These are phyloP conservation scores for Gephyroberyx darwinii DNA, from an alignment of 2,797 vertebrate species.

Conservation along the genomic window DNA sequence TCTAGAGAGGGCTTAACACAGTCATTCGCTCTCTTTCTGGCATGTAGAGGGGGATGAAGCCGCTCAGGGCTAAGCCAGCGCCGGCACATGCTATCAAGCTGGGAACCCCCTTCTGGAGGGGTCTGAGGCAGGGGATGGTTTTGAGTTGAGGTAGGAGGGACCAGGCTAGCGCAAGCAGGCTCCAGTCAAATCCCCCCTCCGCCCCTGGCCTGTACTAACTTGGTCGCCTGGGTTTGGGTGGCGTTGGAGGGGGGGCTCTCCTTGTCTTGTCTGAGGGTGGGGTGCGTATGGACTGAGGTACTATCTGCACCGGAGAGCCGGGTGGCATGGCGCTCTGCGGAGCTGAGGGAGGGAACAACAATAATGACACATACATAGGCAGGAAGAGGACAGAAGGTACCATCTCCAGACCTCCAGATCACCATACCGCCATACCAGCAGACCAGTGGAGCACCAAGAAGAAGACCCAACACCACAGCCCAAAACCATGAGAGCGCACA, in stretches of 20 bases:
- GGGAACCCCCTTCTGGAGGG: slow-evolving; percentile 20
- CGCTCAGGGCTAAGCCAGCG: slow-evolving; percentile 65
- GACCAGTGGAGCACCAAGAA: not conserved
- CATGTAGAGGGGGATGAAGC: slow-evolving; percentile 47
- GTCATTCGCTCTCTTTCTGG: slow-evolving; percentile 42
- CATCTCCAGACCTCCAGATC: slow-evolving; percentile 27
- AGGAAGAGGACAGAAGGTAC: slow-evolving; percentile 29
- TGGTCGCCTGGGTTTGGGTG: slow-evolving; percentile 89
- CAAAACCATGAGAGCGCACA: slow-evolving; percentile 29
- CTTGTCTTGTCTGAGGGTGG: slow-evolving; percentile 83
- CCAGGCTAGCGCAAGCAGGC: slow-evolving; percentile 74
- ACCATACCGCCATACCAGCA: not conserved
- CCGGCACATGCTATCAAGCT: slow-evolving; percentile 80
- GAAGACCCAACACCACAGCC: slow-evolving; percentile 2
- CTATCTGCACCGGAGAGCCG: slow-evolving; percentile 80
- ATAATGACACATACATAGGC: slow-evolving; percentile 60
- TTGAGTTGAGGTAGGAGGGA: slow-evolving; percentile 51
- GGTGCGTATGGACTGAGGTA: slow-evolving; percentile 82
- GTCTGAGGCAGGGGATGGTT: slow-evolving; percentile 27
- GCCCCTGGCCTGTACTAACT: slow-evolving; percentile 83
- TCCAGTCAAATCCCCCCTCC: slow-evolving; percentile 49
- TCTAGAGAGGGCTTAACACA: slow-evolving; percentile 18
- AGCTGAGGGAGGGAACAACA: slow-evolving; percentile 79
- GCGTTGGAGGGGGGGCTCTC: slow-evolving; percentile 84
- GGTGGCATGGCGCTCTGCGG: slow-evolving; percentile 70